Percentiles rank a stretch among this genome's conserved stretches.
Conservation (phyloP, 1,140 invertebrate species). For the Tachypleus tridentatus region DNA sequence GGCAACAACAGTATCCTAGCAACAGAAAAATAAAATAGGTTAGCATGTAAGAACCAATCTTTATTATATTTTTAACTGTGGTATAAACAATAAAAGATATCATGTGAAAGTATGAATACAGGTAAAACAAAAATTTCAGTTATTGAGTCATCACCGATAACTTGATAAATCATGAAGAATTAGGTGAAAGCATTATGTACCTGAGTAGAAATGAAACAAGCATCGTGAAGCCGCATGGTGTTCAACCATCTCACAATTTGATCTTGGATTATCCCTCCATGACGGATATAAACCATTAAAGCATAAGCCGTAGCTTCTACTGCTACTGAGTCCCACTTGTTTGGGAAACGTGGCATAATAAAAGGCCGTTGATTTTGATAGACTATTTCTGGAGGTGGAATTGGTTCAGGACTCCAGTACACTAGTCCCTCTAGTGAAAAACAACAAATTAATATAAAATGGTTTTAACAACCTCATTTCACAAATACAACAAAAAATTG, state of each 20-base stretch:
- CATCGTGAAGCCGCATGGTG: slow-evolving; percentile 43
- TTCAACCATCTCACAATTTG: slow-evolving; percentile 47
- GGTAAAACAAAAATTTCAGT: too few relatives aligned
- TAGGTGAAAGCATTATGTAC: slow-evolving; percentile 26
- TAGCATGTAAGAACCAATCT: too few relatives aligned
- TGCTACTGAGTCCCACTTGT: slow-evolving; percentile 35
- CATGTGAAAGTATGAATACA: background rate
- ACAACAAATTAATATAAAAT: too few relatives aligned
- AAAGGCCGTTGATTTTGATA: slow-evolving; percentile 41
- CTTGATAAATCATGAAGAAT: too few relatives aligned
- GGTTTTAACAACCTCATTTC: too few relatives aligned
- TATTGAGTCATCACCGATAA: too few relatives aligned
- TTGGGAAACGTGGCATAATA: slow-evolving; percentile 34
- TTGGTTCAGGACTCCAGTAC: slow-evolving; percentile 37
- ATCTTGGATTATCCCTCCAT: slow-evolving; percentile 34
- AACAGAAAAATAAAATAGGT: background rate
- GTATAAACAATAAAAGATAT: too few relatives aligned
- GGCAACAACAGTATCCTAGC: slow-evolving; percentile 45
- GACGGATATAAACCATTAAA: slow-evolving; percentile 39
- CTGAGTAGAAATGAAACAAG: slow-evolving; percentile 45
- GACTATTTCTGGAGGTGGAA: slow-evolving; percentile 31
- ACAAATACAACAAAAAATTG: too few relatives aligned
- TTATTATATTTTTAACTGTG: background rate
- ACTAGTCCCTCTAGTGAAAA: slow-evolving; percentile 34
- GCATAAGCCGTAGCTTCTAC: slow-evolving; percentile 48